phyloP scores from a whole-genome alignment of 2,797 vertebrate species.

The Anguilla marmorata region DNA sequence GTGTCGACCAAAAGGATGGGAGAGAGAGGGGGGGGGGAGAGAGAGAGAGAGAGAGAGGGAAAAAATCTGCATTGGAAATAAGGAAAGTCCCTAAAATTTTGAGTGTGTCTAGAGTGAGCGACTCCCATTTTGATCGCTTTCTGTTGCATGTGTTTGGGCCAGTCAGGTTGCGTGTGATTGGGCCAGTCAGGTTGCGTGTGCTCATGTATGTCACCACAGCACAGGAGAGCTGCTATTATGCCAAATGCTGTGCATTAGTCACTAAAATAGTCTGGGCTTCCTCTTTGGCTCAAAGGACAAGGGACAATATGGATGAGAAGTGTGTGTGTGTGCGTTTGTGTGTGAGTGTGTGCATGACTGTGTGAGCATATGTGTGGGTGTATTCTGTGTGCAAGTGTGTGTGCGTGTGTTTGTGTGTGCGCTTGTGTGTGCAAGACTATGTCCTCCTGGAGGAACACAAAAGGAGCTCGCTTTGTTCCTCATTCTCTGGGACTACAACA shows the following conservation, averaged over 20 bases:
- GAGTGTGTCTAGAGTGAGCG: constrained; percentile 65
- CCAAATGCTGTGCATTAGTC: constrained; percentile 81
- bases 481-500: background rate
- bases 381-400: constrained; percentile 16
- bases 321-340: constrained; percentile 24
- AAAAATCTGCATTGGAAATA: constrained; percentile 50
- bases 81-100: constrained; percentile 33
- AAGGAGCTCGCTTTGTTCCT: background rate
- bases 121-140: constrained; percentile 77
- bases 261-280: constrained; percentile 79
- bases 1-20: constrained; percentile 55
- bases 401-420: constrained; percentile 22
- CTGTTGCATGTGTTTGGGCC: constrained; percentile 73
- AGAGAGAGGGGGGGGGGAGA: background rate
- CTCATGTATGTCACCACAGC: constrained; percentile 85
- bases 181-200: constrained; percentile 18
- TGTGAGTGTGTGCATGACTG: background rate
- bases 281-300: constrained; percentile 73
- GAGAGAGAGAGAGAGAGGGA: constrained; percentile 45
- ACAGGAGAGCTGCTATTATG: constrained; percentile 75
- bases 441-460: constrained; percentile 7
- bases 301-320: constrained; percentile 54
- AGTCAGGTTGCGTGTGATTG: background rate
- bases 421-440: constrained; percentile 56
- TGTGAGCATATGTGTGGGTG: background rate